These are phyloP conservation scores for Bombus turneri DNA, from an alignment of 1,140 invertebrate genomes.

Conservation along the genomic window DNA sequence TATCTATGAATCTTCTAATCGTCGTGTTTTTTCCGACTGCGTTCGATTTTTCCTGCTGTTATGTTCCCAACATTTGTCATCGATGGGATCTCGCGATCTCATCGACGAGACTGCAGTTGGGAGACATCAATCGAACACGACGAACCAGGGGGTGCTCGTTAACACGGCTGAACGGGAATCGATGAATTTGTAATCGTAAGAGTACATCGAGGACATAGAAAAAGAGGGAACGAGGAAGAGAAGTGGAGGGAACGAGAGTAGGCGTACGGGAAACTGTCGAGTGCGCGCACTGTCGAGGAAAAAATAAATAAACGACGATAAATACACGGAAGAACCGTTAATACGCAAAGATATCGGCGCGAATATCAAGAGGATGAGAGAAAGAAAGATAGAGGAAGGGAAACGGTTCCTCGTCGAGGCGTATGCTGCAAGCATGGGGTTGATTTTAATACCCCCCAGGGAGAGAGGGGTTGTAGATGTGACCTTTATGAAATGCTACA, in stretches of 20 bases:
- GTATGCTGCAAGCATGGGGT: slow-evolving; percentile 40
- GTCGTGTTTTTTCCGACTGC: background rate
- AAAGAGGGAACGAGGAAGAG: background rate
- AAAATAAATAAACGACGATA: slow-evolving; percentile 40
- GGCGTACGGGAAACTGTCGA: background rate
- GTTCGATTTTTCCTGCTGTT: background rate
- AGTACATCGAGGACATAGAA: background rate
- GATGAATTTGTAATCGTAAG: slow-evolving; percentile 37
- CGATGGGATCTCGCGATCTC: background rate
- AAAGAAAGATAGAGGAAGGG: too few relatives aligned
- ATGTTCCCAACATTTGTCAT: slow-evolving; percentile 3
- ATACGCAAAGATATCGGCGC: slow-evolving; percentile 37
- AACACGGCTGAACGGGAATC: slow-evolving; percentile 25
- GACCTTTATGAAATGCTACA: slow-evolving; percentile 78
- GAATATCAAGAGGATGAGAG: background rate
- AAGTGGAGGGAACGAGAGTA: background rate
- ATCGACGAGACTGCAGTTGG: background rate
- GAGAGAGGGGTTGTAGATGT: slow-evolving; percentile 61
- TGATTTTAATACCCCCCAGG: slow-evolving; percentile 75
- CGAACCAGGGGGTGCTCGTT: background rate
- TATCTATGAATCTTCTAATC: background rate
- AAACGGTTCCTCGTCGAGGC: slow-evolving; percentile 32
- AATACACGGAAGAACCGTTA: slow-evolving; percentile 37
- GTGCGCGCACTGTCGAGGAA: background rate
- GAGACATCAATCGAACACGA: background rate